Base-by-base conservation (phyloP, 1,140 invertebrate species). In the Cydia pomonella region DNA sequence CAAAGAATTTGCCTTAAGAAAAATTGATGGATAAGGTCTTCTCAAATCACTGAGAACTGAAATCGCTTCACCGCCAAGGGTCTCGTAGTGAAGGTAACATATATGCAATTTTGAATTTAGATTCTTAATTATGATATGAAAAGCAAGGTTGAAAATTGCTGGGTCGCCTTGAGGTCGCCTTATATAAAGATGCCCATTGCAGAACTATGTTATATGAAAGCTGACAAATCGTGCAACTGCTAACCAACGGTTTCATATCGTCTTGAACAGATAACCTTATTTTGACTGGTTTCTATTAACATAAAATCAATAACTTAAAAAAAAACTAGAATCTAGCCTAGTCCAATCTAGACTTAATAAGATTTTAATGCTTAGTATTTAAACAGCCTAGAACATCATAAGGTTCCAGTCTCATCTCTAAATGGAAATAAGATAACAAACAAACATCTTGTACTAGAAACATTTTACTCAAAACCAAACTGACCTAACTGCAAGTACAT, bases 351-450 rank as follows among this genome's bases (percentile, higher is more conserved):
- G 47, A 53, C 16, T 53, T 53, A 53, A 53, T 50, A 12, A 50
- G 0, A 53, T 53, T 53, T 53, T 53, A 47, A 7, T 53, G n/a
- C 5, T 53, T 47, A 47, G 13, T 16, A 47, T 47, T 16, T 47
- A 47, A 47, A 47, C 44, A 47, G 6, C 50, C 16, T 18, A 53
- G 16, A 53, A 18, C 6, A 53, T 53, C 50, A 53, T 53, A 53
- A 53, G 50, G 50, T 21, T 18, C 18, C 50, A 53, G 50, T 53
- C 50, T 53, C 50, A 53, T 53, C 50, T 53, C n/a, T 18, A 53
- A 53, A 53, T 53, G 50, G 50, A 53, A 53, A 53, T 53, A 53
- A 53, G 5, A 53, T 53, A 18, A 18, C 50, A 53, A n/a, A 53
- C 50, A 53, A 53, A 53, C 50, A 6, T 53, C 50, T 53, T 5